phyloP scores from a whole-genome alignment of 1,140 invertebrate species.

The Trigoniulus corallinus region DNA sequence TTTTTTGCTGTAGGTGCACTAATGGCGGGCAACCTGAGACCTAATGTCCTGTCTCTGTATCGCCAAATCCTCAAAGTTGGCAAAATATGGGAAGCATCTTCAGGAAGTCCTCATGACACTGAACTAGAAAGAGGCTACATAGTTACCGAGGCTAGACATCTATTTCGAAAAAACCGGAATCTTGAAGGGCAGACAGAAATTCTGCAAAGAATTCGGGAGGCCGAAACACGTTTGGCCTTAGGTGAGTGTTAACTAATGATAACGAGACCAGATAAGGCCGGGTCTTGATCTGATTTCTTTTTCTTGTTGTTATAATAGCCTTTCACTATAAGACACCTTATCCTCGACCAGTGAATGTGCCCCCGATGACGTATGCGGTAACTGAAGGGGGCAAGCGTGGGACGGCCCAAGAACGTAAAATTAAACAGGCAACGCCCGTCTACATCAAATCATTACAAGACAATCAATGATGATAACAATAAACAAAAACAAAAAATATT shows the following conservation, averaged over 20 bases:
- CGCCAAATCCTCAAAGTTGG: not conserved
- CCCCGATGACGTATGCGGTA: conserved; percentile 12
- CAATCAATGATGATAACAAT: too few species aligned
- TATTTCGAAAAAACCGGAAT: not conserved
- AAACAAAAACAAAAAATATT: too few species aligned
- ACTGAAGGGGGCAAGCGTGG: conserved; percentile 13
- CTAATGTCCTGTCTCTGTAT: not conserved
- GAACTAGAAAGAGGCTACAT: not conserved
- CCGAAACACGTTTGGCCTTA: not conserved
- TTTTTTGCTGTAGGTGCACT: too few species aligned
- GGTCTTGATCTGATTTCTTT: too few species aligned
- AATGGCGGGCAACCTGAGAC: not conserved
- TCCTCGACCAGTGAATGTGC: conserved; percentile 17
- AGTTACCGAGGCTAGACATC: not conserved
- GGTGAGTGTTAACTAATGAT: not conserved
- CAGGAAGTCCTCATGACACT: not conserved
- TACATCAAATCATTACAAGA: too few species aligned
- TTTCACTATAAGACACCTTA: conserved; percentile 17
- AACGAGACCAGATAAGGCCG: too few species aligned
- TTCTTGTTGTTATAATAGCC: too few species aligned
- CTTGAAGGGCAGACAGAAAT: not conserved
- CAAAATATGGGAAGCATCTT: not conserved
- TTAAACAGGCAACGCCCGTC: too few species aligned
- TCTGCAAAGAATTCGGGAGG: not conserved
- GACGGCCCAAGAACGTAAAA: too few species aligned